Evolutionary conservation across 1,140 invertebrate species (phyloP), one percentile per base, ranked within the genome.

Genomic region (Parapsyche elsis): DNA sequence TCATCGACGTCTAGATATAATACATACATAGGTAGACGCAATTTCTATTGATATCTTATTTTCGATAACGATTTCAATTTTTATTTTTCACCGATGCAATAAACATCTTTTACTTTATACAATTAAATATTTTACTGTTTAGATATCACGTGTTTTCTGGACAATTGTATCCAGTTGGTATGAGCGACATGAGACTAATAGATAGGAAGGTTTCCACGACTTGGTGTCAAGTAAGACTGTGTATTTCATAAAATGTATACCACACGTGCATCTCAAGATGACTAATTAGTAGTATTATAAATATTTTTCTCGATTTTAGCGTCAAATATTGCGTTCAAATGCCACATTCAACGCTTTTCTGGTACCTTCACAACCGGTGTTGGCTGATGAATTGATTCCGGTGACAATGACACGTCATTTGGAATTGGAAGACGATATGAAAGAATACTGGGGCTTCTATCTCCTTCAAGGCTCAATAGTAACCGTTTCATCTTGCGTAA

Each of bases 371-470:
- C 87, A 88, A 5, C 94, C 94, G 0, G 85, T 88, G 79, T 84
- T 93, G 5, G 87, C 90, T 0, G 84, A 86, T 0, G 88, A 92
- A 24, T 83, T 90, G 14, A 89, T 91, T 14, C 90, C 89, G 0
- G 89, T 94, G 5, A 89, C 90, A 9, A 94, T 95, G 93, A 91
- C 91, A 0, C 89, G 94, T 67, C 89, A 93, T 79, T 84, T 95
- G 71, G 87, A 90, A 12, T 85, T 95, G n/a, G 91, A 93, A 76
- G 94, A 95, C 84, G 94, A 95, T 83, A 93, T 94, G 88, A 95
- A 95, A 85, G 94, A 95, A 85, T 95, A 95, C 84, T 95, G 94
- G 94, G 94, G 94, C 9, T 95, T 95, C 86, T 95, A 95, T 85
- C 86, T 95, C n/a, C 87, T 94, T 0, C 90, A 91, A 83, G 94